phyloP scores from a whole-genome alignment of 2,888 invertebrate species.

The Megalurothrips usitatus region DNA sequence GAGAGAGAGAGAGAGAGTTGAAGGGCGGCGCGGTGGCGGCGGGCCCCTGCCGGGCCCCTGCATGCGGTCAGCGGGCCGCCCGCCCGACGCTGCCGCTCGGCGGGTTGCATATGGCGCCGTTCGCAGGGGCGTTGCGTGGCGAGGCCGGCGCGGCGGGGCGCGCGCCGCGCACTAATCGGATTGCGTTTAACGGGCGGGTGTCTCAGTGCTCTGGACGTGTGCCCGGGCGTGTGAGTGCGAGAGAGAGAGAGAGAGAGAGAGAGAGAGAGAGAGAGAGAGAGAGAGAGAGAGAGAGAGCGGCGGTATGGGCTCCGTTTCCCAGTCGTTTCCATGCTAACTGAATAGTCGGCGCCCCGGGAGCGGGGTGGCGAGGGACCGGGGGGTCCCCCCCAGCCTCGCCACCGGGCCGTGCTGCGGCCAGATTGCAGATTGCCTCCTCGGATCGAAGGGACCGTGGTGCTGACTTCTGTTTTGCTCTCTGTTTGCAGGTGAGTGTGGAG shows the following conservation, averaged over 20 bases:
- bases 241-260: neutral
- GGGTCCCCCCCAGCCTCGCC: neutral
- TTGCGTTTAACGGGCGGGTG: constrained; percentile 10
- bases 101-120: constrained; percentile 16
- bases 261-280: neutral
- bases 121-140: neutral
- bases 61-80: neutral
- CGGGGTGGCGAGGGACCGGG: neutral
- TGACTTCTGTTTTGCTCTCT: neutral
- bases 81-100: neutral
- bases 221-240: neutral
- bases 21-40: neutral
- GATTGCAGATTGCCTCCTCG: neutral
- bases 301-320: neutral
- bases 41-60: neutral
- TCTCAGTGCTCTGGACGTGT: neutral
- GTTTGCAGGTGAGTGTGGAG: neutral
- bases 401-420: neutral
- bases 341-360: neutral
- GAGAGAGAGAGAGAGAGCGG: neutral
- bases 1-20: neutral
- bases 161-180: constrained; percentile 26
- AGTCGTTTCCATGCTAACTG: constrained; percentile 20
- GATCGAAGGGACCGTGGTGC: neutral
- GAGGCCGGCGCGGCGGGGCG: no score